Evolutionary conservation across 1,140 invertebrate genomes (phyloP), one percentile per base, ranked within the genome.

Genomic region (Leptopilina clavipes): DNA sequence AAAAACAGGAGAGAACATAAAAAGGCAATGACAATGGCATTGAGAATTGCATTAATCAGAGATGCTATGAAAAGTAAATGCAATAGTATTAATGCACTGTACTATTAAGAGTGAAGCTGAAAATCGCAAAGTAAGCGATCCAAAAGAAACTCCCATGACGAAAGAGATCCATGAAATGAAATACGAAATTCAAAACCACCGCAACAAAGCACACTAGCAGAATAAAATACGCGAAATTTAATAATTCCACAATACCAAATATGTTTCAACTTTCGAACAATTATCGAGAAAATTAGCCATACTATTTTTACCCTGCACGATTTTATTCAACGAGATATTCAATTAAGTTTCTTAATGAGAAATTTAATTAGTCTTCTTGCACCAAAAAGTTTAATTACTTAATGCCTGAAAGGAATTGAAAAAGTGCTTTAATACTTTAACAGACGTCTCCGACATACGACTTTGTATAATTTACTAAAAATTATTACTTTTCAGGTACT

Each of bases 111-210:
- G 48, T 52, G n/a, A 52, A 52, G 48, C 17, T 17, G 48, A n/a
- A 52, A 52, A 52, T 52, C n/a, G n/a, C 48, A 52, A 52, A 52
- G 48, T 52, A 52, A 52, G 48, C 48, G 6, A 52, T 52, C 48
- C 17, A n/a, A 52, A 52, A 52, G 48, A 52, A n/a, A 52, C 6
- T n/a, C 17, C 48, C 17, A n/a, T n/a, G n/a, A 17, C 48, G n/a
- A 52, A 52, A 17, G 17, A 52, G n/a, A 52, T 52, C 48, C 48
- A 12, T 52, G 3, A 52, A 52, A 52, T 52, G 48, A 52, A 52
- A 52, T 52, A 52, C 48, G n/a, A 52, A 52, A 52, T 52, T 52
- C 6, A 52, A 52, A 52, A 3, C 48, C 14, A 52, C 48, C 48
- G 17, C 48, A 52, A 17, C 48, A 52, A 52, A 52, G 48, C 48